These are phyloP conservation scores for Crossaster papposus DNA, from an alignment of 53 echinoderm and acorn worm species.

Conservation along the genomic window DNA sequence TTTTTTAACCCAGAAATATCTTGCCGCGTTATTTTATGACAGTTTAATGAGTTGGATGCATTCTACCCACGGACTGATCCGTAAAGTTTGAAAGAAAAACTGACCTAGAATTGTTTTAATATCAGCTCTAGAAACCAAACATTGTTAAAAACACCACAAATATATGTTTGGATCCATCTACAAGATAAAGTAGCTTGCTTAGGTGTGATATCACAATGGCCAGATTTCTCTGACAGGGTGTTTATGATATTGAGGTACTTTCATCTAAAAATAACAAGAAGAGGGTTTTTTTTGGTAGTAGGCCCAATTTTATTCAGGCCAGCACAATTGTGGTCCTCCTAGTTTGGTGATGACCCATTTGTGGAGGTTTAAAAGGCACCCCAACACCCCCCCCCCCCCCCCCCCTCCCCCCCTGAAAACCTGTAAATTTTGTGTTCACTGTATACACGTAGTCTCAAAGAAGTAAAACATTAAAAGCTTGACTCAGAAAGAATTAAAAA, in stretches of 20 bases:
- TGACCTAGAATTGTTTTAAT: slow-evolving; percentile 8
- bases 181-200: neutral
- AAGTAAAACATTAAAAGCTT: too few relatives aligned
- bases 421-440: too few relatives aligned
- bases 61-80: neutral
- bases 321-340: neutral
- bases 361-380: neutral
- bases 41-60: slow-evolving; percentile 23
- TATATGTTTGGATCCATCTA: neutral
- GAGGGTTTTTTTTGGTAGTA: neutral
- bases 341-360: neutral
- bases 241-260: slow-evolving; percentile 21
- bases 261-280: slow-evolving; percentile 22
- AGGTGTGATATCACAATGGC: slow-evolving; percentile 35
- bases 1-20: slow-evolving; percentile 37
- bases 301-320: neutral
- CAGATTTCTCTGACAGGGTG: slow-evolving; percentile 37
- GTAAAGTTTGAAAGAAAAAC: neutral
- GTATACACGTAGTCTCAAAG: too few relatives aligned
- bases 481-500: too few relatives aligned
- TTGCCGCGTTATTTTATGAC: slow-evolving; percentile 12
- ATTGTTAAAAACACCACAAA: neutral
- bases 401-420: neutral
- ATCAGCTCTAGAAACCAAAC: neutral
- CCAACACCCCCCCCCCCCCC: too few relatives aligned